Base-by-base conservation (phyloP, 37 sponge, comb jelly and placozoan species). In the Tethya wilhelma region DNA sequence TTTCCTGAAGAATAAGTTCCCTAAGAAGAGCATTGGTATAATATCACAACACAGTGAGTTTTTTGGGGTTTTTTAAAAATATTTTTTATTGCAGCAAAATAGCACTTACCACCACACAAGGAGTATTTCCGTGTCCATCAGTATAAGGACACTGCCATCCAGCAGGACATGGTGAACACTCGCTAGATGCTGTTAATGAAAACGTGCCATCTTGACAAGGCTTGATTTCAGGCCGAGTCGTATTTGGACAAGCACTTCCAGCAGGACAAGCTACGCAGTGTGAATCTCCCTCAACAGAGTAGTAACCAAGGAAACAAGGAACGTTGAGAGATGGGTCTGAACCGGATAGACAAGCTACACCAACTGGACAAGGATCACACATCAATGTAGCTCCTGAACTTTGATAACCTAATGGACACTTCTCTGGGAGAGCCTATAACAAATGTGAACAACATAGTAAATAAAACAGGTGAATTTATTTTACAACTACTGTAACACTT, bases 231-330 rank as follows among this genome's bases (percentile, higher is more conserved):
- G 63, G 26, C 28, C 6, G 25, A 7, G 63, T 12, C 22, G 63
- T 60, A 26, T 60, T 49, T 19, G 63, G 63, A 60, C 63, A 60
- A 8, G 20, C 20, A 6, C 28, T 26, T 11, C 69, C 69, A 11
- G 41, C 69, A 8, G 69, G 38, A 36, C 69, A 67, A 62, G 29
- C 30, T 25, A n/a, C 17, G 55, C 17, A 17, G 17, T 17, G 11
- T 49, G 55, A 20, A 49, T 17, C 69, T 36, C 69, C 69, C 12
- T 14, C 17, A 67, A 7, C 41, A n/a, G 69, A 67, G 69, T 37
- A 67, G 6, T 8, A 67, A 7, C 69, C 69, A 11, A 14, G 38
- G 38, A 14, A 14, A 38, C 69, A 67, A 7, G 40, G 40, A 67
- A 67, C 9, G 38, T 33, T 33, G 38, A 67, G 69, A 36, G 69